Conservation (phyloP, 2,797 vertebrate genomes). For the Discoglossus pictus region DNA sequence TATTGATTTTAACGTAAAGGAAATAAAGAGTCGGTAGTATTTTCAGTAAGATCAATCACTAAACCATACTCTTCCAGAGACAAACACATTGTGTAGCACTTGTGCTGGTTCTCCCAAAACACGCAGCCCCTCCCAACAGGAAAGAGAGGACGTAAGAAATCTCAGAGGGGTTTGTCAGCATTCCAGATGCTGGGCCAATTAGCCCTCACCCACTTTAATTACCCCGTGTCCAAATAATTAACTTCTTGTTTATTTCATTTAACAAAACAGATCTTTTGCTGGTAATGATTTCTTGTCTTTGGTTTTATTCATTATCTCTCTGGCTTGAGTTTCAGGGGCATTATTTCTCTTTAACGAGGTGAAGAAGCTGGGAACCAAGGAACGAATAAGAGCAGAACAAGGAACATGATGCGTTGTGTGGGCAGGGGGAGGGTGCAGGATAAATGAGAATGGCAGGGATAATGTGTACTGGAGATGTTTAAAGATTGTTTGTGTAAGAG, state of each 20-base stretch:
- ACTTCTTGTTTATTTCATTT: conserved; percentile 67
- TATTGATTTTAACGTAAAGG: conserved; percentile 37
- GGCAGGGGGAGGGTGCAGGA: not conserved
- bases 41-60: conserved; percentile 34
- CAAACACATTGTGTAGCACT: conserved; percentile 16
- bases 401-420: conserved; percentile 5
- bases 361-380: not conserved
- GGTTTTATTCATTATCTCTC: conserved; percentile 66
- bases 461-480: conserved; percentile 21
- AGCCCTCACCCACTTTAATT: conserved; percentile 66
- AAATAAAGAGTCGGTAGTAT: conserved; percentile 18
- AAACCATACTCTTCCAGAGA: conserved; percentile 19
- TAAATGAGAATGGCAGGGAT: too few species aligned
- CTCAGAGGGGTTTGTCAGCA: conserved; percentile 39
- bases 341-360: conserved; percentile 52
- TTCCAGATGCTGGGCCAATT: conserved; percentile 55
- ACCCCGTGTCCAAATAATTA: conserved; percentile 68
- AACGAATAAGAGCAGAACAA: not conserved
- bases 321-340: conserved; percentile 60
- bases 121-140: conserved; percentile 6
- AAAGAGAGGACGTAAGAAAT: conserved; percentile 26
- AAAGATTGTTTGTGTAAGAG: conserved; percentile 12
- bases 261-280: conserved; percentile 58
- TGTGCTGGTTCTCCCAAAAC: conserved; percentile 8
- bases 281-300: conserved; percentile 68